phyloP scores from a whole-genome alignment of 2,888 invertebrate genomes.

The Drosophila multiciliata region DNA sequence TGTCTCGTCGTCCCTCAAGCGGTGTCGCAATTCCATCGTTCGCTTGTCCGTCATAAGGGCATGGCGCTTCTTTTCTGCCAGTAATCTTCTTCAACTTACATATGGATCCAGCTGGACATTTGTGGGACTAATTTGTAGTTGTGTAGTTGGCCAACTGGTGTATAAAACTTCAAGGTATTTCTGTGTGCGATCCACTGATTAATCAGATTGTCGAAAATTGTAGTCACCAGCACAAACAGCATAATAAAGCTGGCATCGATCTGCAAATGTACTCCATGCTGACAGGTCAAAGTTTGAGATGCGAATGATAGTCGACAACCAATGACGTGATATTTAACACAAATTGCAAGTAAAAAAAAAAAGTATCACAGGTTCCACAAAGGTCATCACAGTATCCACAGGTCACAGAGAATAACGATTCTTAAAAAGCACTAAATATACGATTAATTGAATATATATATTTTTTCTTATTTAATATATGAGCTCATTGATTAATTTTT shows the following conservation, averaged over 20 bases:
- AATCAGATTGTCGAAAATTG: too few relatives aligned
- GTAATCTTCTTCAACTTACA: background rate
- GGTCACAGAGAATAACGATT: too few relatives aligned
- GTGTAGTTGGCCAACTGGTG: constrained; percentile 10
- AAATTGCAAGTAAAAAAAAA: constrained; percentile 31
- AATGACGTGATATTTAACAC: constrained; percentile 24
- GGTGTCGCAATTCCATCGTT: constrained; percentile 85
- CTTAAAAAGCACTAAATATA: too few relatives aligned
- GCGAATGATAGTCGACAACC: constrained; percentile 32
- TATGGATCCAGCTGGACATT: background rate
- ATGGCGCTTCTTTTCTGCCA: constrained; percentile 89
- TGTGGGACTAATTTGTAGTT: background rate
- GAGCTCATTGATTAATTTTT: background rate
- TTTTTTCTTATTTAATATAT: too few relatives aligned
- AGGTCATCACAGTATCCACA: too few relatives aligned
- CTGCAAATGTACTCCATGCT: constrained; percentile 47
- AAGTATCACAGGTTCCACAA: background rate
- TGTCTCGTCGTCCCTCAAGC: background rate
- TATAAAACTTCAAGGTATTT: background rate
- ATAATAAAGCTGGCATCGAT: constrained; percentile 27
- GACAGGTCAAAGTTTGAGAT: background rate
- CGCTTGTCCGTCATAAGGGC: constrained; percentile 91
- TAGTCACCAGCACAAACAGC: constrained; percentile 33
- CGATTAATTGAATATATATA: too few relatives aligned
- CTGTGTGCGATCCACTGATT: background rate